These are phyloP conservation scores for Stomorhina lunata DNA, from an alignment of 2,888 invertebrate species.

Conservation along the genomic window DNA sequence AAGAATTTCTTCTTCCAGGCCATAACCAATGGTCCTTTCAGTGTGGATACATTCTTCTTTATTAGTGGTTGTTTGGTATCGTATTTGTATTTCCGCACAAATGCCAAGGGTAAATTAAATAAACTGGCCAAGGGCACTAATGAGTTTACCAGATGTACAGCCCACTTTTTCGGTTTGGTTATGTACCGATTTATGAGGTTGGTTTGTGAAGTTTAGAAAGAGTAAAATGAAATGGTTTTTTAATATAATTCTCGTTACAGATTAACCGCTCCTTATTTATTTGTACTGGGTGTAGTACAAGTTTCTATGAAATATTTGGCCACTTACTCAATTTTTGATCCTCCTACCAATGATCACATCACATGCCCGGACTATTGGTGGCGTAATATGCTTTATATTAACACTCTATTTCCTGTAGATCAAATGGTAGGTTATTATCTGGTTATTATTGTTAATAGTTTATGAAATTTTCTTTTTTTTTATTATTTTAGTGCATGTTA, in stretches of 20 bases:
- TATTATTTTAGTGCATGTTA: constrained; percentile 87
- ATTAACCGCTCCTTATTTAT: constrained; percentile 90
- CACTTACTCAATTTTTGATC: constrained; percentile 90
- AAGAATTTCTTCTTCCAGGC: constrained; percentile 90
- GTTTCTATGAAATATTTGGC: constrained; percentile 93
- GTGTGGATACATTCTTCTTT: constrained; percentile 92
- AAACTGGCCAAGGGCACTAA: constrained; percentile 84
- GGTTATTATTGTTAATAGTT: not conserved
- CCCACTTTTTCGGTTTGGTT: constrained; percentile 88
- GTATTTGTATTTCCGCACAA: constrained; percentile 91
- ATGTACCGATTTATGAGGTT: constrained; percentile 89
- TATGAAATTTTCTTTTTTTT: not conserved
- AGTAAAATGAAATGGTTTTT: not conserved
- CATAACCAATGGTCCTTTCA: constrained; percentile 88
- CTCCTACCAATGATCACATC: constrained; percentile 89
- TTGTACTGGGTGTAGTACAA: constrained; percentile 90
- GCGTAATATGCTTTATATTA: constrained; percentile 92
- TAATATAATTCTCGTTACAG: constrained; percentile 79
- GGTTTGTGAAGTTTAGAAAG: not conserved
- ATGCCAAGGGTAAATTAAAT: constrained; percentile 87
- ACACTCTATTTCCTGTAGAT: constrained; percentile 90
- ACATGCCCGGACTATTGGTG: constrained; percentile 94
- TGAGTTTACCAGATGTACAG: constrained; percentile 83
- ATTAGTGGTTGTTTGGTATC: constrained; percentile 91
- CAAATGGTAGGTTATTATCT: constrained; percentile 86